Evolutionary conservation across 2,797 vertebrate genomes (phyloP), one percentile per base, ranked within the genome.

Genomic region (Furcifer pardalis): DNA sequence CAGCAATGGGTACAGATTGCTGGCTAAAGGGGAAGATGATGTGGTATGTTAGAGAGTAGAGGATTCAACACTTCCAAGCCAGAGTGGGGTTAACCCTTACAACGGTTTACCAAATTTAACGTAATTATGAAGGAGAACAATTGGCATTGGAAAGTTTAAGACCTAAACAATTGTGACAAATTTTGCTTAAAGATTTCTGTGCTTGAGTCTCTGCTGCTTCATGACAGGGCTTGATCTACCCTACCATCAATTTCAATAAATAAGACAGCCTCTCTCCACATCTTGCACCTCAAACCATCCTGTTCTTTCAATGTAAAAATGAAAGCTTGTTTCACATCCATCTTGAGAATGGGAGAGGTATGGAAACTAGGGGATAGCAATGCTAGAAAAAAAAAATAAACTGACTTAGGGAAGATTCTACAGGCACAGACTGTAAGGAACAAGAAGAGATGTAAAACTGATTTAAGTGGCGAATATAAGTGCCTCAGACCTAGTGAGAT

Each of bases 331-430:
- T 86, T 90, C 82, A 78, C 21, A 78, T 84, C 76, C 32, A 30
- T 82, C 72, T 81, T 85, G 25, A 88, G 69, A 84, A 73, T 49
- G 69, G 82, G 59, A 87, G 27, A 0, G 0, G 72, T 81, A 15
- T 73, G 72, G 86, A 79, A 13, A 30, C 79, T 85, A 23, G 30
- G n/a, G 9, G 77, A 27, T 23, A 74, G 69, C 62, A 21, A 0
- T 69, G 42, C 25, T 71, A 46, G 35, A n/a, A n/a, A n/a, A n/a
- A n/a, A 73, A 83, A 88, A 87, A 84, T 83, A 84, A 87, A 86
- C 46, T 81, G 78, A 82, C 79, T 80, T 85, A 84, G n/a, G 23
- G 75, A 52, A 81, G 86, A 84, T 79, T 79, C 65, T 32, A 62
- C 73, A 77, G 56, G 35, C 17, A 3, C 32, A 13, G 60, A n/a